Evolutionary conservation across 2,113 vertebrate genomes (phyloP), one percentile per base, ranked within the genome.

Genomic region (Apistogramma diplotaenia): DNA sequence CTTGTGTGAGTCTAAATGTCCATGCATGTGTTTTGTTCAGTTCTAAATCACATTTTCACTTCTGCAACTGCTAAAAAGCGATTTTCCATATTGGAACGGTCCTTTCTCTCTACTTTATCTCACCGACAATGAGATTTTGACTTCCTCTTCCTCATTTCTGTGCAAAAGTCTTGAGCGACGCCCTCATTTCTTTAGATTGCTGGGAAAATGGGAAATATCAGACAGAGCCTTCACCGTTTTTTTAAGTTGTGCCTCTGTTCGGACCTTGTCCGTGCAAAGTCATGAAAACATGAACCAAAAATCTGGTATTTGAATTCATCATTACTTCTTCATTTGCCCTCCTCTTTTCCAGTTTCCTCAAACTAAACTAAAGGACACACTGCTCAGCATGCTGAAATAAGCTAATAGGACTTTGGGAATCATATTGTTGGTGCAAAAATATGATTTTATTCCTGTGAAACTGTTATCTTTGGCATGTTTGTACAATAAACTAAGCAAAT

Each of bases 1-100:
- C 19, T 19, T n/a, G 21, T 6, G 12, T 55, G 53, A 25, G 76
- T 76, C 3, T 79, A 8, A 71, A 19, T 78, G 25, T 74, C 40
- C 51, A 58, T 74, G 18, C 4, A 8, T 65, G 15, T 70, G 46
- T n/a, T 56, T 16, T 4, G 7, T 61, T 8, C 21, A 40, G 5
- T 60, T 76, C 77, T 4, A 78, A 62, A 37, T 74, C 25, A 25
- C 23, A 71, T 54, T 84, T 13, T 71, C 13, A 49, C 43, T 25
- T 71, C 12, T 19, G 43, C 18, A 75, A 77, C 61, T 25, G 53
- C 19, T 59, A 70, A 59, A 78, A 70, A 4, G 18, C 2, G 1
- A 27, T 33, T 79, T 76, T 80, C 70, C 19, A 74, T 33, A 62
- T 29, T 21, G 3, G 6, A 5, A 4, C 18, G 15, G 60, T 6